Base-by-base conservation (phyloP, 2,888 invertebrate genomes). In the Chelonus formosanus region DNA sequence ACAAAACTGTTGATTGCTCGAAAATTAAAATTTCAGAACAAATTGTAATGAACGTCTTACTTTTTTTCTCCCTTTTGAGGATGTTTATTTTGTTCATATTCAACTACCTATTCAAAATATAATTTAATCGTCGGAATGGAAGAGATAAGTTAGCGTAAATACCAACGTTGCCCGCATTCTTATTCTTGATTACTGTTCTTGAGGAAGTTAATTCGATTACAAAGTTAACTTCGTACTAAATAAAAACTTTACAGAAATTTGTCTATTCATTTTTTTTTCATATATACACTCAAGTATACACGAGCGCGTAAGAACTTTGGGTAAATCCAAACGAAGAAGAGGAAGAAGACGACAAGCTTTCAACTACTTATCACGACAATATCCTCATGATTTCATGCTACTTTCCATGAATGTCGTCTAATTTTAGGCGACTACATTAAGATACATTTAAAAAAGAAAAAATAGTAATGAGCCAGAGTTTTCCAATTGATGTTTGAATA, bases 111-210 rank as follows among this genome's bases (percentile, higher is more conserved):
- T 52, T 52, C 52, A 34, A 32, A 34, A 7, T 7, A 32, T 32
- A 52, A 52, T 7, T 20, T 52, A 10, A 53, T 50, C 10, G n/a
- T n/a, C n/a, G n/a, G 44, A 60, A 71, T 80, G 80, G 81, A 82
- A 80, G 72, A 79, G 78, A 82, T 81, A 81, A 80, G 79, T 82
- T 80, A 79, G 79, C 78, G 77, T 76, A 80, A 81, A 82, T 81
- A 75, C 77, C 77, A 74, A 73, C 75, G 75, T 74, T 80, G 76
- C 77, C 78, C 78, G 77, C 77, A 80, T 78, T 81, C 80, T 81
- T 79, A 78, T 78, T 72, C 74, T 77, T 82, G 80, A 82, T 81
- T 82, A 80, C 79, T 76, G 75, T 74, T 81, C 80, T 80, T 76
- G 73, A 73, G 70, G 70, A 73, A 75, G 77, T 78, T 71, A 80